Evolutionary conservation across 2,797 vertebrate species (phyloP).

Genomic region (Liasis olivaceus): DNA sequence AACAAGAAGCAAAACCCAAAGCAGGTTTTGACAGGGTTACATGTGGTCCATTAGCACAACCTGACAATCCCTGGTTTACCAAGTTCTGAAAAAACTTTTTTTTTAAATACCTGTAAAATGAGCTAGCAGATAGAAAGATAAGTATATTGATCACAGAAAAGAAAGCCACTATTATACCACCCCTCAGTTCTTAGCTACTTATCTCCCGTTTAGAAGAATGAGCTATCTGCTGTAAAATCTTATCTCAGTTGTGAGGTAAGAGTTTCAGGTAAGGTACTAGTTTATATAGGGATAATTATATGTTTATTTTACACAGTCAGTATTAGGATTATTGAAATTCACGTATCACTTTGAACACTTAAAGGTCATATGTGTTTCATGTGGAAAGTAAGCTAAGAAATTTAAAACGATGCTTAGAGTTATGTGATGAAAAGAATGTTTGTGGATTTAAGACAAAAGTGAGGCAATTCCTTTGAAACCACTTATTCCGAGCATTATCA

Average conservation of each 20-base stretch:
- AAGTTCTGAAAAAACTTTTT: background rate
- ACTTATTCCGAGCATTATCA: background rate
- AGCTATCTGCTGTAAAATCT: background rate
- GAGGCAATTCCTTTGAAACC: background rate
- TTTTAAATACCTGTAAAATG: background rate
- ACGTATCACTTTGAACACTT: background rate
- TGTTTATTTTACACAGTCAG: background rate
- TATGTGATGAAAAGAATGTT: background rate
- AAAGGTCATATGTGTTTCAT: background rate
- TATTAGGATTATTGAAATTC: background rate
- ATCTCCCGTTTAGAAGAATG: background rate
- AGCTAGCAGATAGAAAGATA: background rate
- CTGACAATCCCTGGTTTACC: background rate
- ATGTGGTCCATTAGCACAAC: background rate
- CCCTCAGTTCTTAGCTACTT: background rate
- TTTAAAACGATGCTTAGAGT: background rate
- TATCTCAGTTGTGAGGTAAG: background rate
- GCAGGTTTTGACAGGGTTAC: background rate
- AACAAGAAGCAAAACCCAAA: background rate
- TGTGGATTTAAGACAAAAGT: background rate
- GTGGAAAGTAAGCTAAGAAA: background rate
- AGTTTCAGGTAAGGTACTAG: background rate
- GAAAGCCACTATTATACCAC: background rate
- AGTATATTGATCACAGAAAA: background rate
- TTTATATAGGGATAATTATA: background rate